Base-by-base conservation (phyloP, 2,888 invertebrate genomes). In the Callimorpha dominula region DNA sequence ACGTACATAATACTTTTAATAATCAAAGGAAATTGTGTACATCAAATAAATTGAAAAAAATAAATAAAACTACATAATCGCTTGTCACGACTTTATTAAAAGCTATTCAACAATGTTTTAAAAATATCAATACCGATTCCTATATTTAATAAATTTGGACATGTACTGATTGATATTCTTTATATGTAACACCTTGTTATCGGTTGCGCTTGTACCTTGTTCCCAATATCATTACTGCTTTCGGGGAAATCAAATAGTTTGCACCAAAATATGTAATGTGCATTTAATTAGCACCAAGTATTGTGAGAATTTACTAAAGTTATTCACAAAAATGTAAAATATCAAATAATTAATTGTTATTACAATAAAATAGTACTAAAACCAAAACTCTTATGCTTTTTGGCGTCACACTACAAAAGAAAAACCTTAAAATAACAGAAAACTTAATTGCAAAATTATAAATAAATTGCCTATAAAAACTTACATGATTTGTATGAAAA, bases 71-170 rank as follows among this genome's bases (percentile, higher is more conserved):
- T 20, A 31, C 11, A 52, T 52, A 52, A 70, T 73, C 52, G 72
- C 78, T 76, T 57, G 73, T 78, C 79, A 81, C 75, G 42, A 78
- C 70, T 79, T 78, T 81, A 78, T 75, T 79, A 76, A 62, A 80
- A 77, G 67, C 72, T 81, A 77, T 69, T 76, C 72, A 86, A 81
- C 77, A 82, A 81, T 78, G 77, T 83, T 72, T 80, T 79, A 72
- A 74, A 83, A 86, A 86, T 84, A 83, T 80, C 78, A 79, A 82
- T 82, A 82, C 80, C 79, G 71, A 76, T 80, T 81, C 71, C 77
- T 71, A 79, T 69, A 40, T 62, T 50, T 67, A 46, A 71, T 67
- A 67, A 60, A 67, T 71, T 66, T 71, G 40, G 50, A 67, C 17
- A 54, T 54, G 68, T 60, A 68, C 68, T 46, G 46, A 60, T 31